Conservation (phyloP, 2,888 invertebrate species). For the Oxyteleia sp. region DNA sequence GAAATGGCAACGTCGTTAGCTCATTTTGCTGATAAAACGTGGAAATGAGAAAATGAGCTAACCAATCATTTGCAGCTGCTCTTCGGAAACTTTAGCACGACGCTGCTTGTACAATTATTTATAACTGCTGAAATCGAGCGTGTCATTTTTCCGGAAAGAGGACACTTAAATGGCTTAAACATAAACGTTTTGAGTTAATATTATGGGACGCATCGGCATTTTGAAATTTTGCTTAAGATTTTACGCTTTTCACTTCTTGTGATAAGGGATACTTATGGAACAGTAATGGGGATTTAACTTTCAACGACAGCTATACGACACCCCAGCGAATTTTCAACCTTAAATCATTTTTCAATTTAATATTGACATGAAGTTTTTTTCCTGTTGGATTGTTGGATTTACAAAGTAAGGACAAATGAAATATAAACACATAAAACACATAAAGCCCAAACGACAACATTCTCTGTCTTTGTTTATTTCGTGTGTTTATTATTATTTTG, state of each 20-base stretch:
- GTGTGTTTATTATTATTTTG: too few relatives aligned
- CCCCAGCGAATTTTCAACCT: too few relatives aligned
- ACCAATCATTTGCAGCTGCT: conserved; percentile 65
- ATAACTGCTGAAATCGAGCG: conserved; percentile 18
- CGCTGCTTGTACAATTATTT: conserved; percentile 31
- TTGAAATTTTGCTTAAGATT: neutral
- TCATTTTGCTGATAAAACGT: conserved; percentile 72
- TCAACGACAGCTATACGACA: too few relatives aligned
- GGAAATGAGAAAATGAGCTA: conserved; percentile 58
- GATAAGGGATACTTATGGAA: neutral
- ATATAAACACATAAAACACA: too few relatives aligned
- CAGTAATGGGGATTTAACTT: neutral
- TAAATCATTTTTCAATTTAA: too few relatives aligned
- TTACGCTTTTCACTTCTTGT: neutral
- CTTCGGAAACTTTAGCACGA: conserved; percentile 20
- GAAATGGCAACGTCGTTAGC: conserved; percentile 73
- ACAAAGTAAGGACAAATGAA: too few relatives aligned
- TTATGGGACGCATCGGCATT: neutral
- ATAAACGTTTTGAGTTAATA: neutral
- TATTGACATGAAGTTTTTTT: too few relatives aligned
- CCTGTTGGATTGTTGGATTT: too few relatives aligned
- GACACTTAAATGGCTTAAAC: neutral
- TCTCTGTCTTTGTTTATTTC: too few relatives aligned
- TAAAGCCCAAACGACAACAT: too few relatives aligned
- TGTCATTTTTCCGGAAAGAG: neutral